phyloP scores from a whole-genome alignment of 2,113 vertebrate genomes.

The Odontesthes bonariensis region DNA sequence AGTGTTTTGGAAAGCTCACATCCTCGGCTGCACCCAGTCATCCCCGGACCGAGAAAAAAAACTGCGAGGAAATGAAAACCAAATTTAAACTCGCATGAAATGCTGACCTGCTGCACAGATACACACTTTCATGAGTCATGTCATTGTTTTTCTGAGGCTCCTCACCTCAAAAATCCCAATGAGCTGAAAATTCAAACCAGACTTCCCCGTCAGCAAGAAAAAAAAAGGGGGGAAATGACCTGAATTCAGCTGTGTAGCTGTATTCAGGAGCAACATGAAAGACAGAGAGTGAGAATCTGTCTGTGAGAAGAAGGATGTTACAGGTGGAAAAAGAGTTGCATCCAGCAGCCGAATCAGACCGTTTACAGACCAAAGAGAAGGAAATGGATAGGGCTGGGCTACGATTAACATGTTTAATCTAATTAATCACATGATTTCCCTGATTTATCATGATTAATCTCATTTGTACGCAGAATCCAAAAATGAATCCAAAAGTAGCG shows the following conservation, averaged over 20 bases:
- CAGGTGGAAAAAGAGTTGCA: no score
- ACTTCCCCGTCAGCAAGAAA: neutral
- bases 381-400: no score
- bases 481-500: no score
- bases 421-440: no score
- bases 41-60: slow-evolving; percentile 7
- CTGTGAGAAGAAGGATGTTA: neutral
- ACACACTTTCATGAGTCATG: slow-evolving; percentile 18
- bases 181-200: slow-evolving; percentile 35
- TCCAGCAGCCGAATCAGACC: no score
- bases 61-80: neutral
- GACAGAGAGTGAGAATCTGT: neutral
- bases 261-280: neutral
- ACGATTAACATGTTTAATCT: no score
- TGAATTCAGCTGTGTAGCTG: neutral
- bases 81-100: neutral
- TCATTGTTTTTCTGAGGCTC: neutral
- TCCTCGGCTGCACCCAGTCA: neutral
- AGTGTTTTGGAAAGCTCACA: slow-evolving; percentile 8
- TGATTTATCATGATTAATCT: no score
- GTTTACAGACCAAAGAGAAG: no score
- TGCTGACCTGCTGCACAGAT: slow-evolving; percentile 11
- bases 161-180: neutral
- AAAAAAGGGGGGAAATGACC: neutral
- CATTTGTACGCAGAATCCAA: no score